Percentiles rank a stretch among this genome's conserved stretches.
These are phyloP conservation scores for Lates japonicus DNA, from an alignment of 2,797 vertebrate species.

Conservation along the genomic window DNA sequence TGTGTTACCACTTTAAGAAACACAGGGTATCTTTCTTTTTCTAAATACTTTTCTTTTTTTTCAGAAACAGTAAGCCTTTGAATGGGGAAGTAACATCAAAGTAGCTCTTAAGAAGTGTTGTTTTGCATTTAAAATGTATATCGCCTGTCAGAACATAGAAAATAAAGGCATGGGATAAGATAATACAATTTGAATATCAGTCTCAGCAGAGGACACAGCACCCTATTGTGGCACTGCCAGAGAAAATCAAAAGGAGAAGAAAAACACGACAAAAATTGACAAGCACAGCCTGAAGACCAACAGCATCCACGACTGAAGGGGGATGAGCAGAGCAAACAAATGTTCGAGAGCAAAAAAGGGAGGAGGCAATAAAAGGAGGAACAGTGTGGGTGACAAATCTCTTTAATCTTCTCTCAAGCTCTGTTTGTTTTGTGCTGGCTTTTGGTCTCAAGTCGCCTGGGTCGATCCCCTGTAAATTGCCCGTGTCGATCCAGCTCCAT, in stretches of 20 bases:
- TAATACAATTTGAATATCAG: constrained; percentile 34
- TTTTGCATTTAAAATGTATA: constrained; percentile 49
- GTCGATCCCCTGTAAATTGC: constrained; percentile 78
- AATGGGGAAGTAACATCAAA: not conserved
- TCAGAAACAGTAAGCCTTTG: not conserved
- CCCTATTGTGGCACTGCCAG: no score
- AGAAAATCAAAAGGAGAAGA: constrained; percentile 2
- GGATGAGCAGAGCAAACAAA: constrained; percentile 51
- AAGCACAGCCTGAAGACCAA: constrained; percentile 39
- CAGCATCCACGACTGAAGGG: constrained; percentile 23
- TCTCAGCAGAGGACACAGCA: constrained; percentile 11
- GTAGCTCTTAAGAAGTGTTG: not conserved
- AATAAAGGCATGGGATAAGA: constrained; percentile 15
- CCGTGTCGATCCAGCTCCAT: constrained; percentile 68
- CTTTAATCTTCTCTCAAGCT: constrained; percentile 73
- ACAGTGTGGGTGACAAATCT: constrained; percentile 69
- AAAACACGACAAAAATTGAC: constrained; percentile 2
- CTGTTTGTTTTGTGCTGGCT: constrained; percentile 72
- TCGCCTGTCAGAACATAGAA: constrained; percentile 4
- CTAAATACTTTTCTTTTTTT: not conserved
- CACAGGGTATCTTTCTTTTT: not conserved
- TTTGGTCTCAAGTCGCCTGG: constrained; percentile 65
- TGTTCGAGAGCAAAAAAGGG: constrained; percentile 35
- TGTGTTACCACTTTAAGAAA: constrained; percentile 1
- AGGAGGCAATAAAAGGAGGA: constrained; percentile 56